Evolutionary conservation across 2,888 invertebrate genomes (phyloP).

Genomic region (Mechanitis messenoides): DNA sequence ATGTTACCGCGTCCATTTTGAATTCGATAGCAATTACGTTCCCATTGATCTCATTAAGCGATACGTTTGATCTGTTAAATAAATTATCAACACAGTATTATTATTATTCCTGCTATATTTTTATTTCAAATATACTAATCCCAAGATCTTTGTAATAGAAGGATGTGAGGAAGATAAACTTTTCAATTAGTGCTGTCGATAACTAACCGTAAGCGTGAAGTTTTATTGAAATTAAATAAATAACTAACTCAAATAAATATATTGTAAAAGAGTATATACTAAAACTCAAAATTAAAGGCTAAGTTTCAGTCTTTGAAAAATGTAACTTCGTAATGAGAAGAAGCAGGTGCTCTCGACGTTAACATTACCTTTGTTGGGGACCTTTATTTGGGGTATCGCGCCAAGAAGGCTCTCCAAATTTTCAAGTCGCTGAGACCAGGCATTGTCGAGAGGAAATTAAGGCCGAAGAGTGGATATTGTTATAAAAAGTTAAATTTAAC

Average conservation of each 20-base stretch:
- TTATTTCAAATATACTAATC: no score
- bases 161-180: background rate
- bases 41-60: no score
- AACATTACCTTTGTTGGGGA: slow-evolving; percentile 13
- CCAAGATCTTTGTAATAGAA: no score
- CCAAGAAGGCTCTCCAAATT: background rate
- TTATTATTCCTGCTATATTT: no score
- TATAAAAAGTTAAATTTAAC: slow-evolving; percentile 1
- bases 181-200: background rate
- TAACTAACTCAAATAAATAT: background rate
- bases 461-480: background rate
- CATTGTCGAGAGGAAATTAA: background rate
- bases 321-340: slow-evolving; percentile 22
- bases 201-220: background rate
- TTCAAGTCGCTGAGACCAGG: background rate
- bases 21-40: no score
- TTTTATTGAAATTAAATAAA: background rate
- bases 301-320: slow-evolving; percentile 8
- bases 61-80: no score
- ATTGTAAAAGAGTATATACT: background rate
- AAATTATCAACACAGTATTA: no score
- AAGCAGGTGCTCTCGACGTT: slow-evolving; percentile 14
- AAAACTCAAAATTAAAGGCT: background rate
- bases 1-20: no score
- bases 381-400: slow-evolving; percentile 3